Evolutionary conservation across 2,888 invertebrate genomes (phyloP).

Genomic region (Mermis nigrescens): DNA sequence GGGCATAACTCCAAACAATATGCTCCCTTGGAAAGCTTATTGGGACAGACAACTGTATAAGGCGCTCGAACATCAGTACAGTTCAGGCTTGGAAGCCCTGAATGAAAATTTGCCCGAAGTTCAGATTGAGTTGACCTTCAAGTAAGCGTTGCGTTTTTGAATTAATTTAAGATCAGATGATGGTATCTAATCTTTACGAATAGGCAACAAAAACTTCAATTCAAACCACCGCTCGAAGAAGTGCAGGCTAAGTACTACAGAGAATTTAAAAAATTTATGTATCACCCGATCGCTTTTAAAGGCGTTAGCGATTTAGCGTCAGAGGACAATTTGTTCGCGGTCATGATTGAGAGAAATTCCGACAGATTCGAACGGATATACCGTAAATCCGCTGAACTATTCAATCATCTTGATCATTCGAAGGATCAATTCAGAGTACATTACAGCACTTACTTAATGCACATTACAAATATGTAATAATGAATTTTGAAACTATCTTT

Average conservation of each 20-base stretch:
- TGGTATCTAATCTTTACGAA: slow-evolving; percentile 13
- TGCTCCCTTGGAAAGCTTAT: slow-evolving; percentile 73
- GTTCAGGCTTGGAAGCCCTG: slow-evolving; percentile 59
- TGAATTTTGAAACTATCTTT: no score
- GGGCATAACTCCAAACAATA: slow-evolving; percentile 38
- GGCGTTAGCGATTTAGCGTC: slow-evolving; percentile 43
- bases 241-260: slow-evolving; percentile 68
- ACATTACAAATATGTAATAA: no score
- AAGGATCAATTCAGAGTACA: slow-evolving; percentile 40
- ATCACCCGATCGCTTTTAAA: slow-evolving; percentile 66
- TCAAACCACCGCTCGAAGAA: slow-evolving; percentile 63
- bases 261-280: slow-evolving; percentile 68
- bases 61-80: slow-evolving; percentile 72
- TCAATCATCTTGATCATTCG: slow-evolving; percentile 46
- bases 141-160: slow-evolving; percentile 30
- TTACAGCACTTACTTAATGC: no score
- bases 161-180: neutral
- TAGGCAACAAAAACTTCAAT: slow-evolving; percentile 45
- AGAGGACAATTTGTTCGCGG: slow-evolving; percentile 43
- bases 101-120: slow-evolving; percentile 72
- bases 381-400: slow-evolving; percentile 50
- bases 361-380: slow-evolving; percentile 55
- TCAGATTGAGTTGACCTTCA: slow-evolving; percentile 58
- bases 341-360: slow-evolving; percentile 53
- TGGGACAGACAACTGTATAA: slow-evolving; percentile 87